Evolutionary conservation across 1,140 invertebrate genomes (phyloP).

Genomic region (Stratiolaelaps scimitus): DNA sequence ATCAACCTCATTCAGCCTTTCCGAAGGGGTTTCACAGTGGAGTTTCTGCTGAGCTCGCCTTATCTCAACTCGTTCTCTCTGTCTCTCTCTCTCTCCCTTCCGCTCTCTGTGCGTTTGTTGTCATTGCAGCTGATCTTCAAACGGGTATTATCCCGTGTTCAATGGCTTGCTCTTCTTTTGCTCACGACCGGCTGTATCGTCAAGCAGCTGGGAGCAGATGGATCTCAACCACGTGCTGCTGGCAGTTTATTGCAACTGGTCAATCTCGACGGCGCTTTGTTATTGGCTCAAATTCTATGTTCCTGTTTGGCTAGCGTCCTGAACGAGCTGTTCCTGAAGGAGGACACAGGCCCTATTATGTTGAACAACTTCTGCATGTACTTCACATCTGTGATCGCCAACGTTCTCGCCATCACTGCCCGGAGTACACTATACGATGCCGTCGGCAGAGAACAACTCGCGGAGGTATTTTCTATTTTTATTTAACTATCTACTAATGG

Average conservation of each 20-base stretch:
- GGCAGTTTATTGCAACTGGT: not conserved
- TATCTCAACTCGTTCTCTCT: no score
- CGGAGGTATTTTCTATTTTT: no score
- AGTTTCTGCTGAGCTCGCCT: no score
- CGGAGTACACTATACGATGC: no score
- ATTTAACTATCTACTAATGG: no score
- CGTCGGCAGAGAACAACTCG: no score
- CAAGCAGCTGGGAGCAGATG: not conserved
- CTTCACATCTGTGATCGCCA: not conserved
- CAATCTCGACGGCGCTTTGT: not conserved
- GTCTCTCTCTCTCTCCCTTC: no score
- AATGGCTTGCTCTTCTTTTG: not conserved
- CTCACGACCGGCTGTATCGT: constrained; percentile 9
- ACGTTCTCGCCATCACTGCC: no score
- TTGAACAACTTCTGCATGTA: constrained; percentile 12
- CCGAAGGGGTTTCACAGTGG: no score
- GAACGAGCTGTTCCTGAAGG: constrained; percentile 6
- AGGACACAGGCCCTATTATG: not conserved
- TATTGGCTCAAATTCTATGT: constrained; percentile 12
- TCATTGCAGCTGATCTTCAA: constrained; percentile 1
- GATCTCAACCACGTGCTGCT: not conserved
- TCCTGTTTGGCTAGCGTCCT: not conserved
- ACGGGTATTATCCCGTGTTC: not conserved
- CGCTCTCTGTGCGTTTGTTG: no score
- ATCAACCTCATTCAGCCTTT: no score